Conservation (phyloP, 1,140 invertebrate genomes). For the Diabrotica virgifera region DNA sequence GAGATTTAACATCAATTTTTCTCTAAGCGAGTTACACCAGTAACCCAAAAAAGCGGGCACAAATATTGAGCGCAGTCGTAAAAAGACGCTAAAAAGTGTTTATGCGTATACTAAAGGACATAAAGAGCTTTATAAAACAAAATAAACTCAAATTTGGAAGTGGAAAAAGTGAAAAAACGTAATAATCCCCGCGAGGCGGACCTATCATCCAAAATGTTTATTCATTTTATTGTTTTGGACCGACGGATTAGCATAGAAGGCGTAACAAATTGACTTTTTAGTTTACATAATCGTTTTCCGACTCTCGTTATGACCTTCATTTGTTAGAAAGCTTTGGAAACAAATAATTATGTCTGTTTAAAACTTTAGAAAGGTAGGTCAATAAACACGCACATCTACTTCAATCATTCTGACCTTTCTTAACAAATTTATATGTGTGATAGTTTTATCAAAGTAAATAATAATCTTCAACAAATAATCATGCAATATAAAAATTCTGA, state of each 20-base stretch:
- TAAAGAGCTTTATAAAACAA: constrained; percentile 7
- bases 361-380: too few relatives aligned
- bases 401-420: too few relatives aligned
- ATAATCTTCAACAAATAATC: too few relatives aligned
- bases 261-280: too few relatives aligned
- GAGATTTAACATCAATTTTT: constrained; percentile 17
- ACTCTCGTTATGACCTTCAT: too few relatives aligned
- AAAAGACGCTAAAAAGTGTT: constrained; percentile 17
- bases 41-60: constrained; percentile 11
- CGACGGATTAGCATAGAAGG: not conserved
- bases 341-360: too few relatives aligned
- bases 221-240: constrained; percentile 10
- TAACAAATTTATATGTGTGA: too few relatives aligned
- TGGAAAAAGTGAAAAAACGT: constrained; percentile 13
- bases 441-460: too few relatives aligned
- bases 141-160: constrained; percentile 12
- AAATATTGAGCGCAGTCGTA: constrained; percentile 6
- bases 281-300: too few relatives aligned
- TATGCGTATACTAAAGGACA: constrained; percentile 13
- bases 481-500: too few relatives aligned
- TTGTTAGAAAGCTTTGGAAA: too few relatives aligned
- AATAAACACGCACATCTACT: too few relatives aligned
- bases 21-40: constrained; percentile 9
- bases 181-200: constrained; percentile 5
- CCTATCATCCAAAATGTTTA: constrained; percentile 14